Percentiles rank a stretch among this genome's conserved stretches.
Evolutionary conservation across 2,797 vertebrate genomes (phyloP).

Genomic region (Alauda arvensis): DNA sequence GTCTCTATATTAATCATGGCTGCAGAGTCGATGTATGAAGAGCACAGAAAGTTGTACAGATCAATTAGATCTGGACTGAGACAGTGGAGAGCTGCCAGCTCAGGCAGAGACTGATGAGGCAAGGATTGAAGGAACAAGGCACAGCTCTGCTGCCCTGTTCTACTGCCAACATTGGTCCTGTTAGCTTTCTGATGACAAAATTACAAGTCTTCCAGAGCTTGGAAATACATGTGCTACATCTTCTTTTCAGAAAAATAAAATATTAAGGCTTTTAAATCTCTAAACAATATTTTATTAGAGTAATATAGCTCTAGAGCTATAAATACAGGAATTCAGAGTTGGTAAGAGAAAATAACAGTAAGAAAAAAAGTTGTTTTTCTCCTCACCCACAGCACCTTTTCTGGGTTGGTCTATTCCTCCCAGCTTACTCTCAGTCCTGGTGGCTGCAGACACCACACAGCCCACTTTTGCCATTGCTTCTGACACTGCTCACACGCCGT

Average conservation of each 20-base stretch:
- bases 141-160: not conserved
- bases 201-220: not conserved
- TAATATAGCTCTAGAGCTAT: not conserved
- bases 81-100: not conserved
- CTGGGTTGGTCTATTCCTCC: not conserved
- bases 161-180: not conserved
- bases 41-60: not conserved
- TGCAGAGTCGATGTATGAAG: not conserved
- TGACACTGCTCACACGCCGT: not conserved
- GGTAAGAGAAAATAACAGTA: not conserved
- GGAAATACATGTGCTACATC: not conserved
- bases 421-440: not conserved
- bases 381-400: not conserved
- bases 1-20: not conserved
- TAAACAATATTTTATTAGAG: not conserved
- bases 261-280: not conserved
- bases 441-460: not conserved
- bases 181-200: not conserved
- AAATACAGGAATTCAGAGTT: not conserved
- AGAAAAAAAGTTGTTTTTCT: not conserved
- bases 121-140: not conserved
- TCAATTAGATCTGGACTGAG: not conserved
- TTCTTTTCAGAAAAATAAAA: not conserved
- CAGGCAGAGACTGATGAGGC: not conserved
- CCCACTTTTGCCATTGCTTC: not conserved